Conservation (phyloP, 1,140 invertebrate species). For the Heliconius hewitsoni region DNA sequence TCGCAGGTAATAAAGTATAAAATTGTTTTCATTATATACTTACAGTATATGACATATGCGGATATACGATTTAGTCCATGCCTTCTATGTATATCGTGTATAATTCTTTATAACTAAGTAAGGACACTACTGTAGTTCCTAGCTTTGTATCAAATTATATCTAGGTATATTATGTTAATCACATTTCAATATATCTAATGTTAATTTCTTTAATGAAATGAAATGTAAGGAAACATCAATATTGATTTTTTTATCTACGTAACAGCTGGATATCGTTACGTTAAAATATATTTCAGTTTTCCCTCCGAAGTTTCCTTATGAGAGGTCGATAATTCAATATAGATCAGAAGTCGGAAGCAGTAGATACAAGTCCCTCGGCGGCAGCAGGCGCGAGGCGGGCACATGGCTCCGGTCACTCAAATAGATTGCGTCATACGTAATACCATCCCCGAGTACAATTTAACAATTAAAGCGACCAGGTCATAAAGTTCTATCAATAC, state of each 20-base stretch:
- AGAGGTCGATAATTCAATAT: conserved; percentile 61
- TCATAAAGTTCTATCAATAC: conserved; percentile 64
- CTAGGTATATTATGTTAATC: too few relatives aligned
- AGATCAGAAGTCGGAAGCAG: conserved; percentile 54
- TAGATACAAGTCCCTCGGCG: conserved; percentile 49
- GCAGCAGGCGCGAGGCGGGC: conserved; percentile 44
- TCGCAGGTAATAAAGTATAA: conserved; percentile 48
- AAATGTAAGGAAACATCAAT: background rate
- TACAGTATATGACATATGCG: background rate
- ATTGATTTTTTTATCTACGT: background rate
- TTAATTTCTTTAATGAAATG: background rate
- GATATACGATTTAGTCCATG: background rate
- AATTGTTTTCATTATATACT: conserved; percentile 17
- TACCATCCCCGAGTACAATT: conserved; percentile 56
- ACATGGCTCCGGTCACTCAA: conserved; percentile 68
- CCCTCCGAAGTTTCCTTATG: conserved; percentile 46
- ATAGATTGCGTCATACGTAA: conserved; percentile 72
- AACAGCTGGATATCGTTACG: background rate
- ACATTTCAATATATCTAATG: background rate
- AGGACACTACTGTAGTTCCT: too few relatives aligned
- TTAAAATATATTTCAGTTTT: conserved; percentile 20
- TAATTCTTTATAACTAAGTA: background rate
- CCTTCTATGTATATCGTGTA: too few relatives aligned
- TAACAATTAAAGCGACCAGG: conserved; percentile 70
- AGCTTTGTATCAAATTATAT: too few relatives aligned